These are phyloP conservation scores for Centrocercus urophasianus DNA, from an alignment of 2,113 vertebrate genomes.

Conservation along the genomic window DNA sequence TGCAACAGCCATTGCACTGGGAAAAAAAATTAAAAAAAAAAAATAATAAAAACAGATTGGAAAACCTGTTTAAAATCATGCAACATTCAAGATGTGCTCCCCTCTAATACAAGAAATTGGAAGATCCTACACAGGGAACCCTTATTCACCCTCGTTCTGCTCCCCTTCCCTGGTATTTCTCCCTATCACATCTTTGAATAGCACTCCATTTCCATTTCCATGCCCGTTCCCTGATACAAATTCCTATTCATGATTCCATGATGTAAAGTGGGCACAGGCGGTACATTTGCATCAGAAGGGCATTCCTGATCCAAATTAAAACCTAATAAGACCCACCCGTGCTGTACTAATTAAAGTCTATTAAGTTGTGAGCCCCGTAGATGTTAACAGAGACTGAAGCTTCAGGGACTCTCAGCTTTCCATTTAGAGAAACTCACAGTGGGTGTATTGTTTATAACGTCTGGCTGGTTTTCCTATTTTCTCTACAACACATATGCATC, in stretches of 20 bases:
- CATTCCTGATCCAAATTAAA: conserved; percentile 11
- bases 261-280: not conserved
- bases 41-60: accelerated
- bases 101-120: not conserved
- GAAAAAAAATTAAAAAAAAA: not conserved
- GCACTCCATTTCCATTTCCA: not conserved
- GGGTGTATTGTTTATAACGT: not conserved
- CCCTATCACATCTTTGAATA: not conserved
- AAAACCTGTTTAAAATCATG: not conserved
- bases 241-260: not conserved
- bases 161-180: not conserved
- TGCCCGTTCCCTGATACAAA: not conserved
- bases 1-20: not conserved
- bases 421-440: not conserved
- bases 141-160: not conserved
- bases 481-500: not conserved
- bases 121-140: not conserved
- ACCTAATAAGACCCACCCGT: conserved; percentile 7
- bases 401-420: not conserved
- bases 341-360: conserved; percentile 23
- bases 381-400: not conserved
- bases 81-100: accelerated
- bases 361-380: not conserved
- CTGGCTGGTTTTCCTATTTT: not conserved
- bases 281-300: conserved; percentile 1